A percentile compares a stretch with the other conserved stretches of the same genome.
These are phyloP conservation scores for Drosophila falleni DNA, from an alignment of 2,888 invertebrate genomes.

Conservation along the genomic window DNA sequence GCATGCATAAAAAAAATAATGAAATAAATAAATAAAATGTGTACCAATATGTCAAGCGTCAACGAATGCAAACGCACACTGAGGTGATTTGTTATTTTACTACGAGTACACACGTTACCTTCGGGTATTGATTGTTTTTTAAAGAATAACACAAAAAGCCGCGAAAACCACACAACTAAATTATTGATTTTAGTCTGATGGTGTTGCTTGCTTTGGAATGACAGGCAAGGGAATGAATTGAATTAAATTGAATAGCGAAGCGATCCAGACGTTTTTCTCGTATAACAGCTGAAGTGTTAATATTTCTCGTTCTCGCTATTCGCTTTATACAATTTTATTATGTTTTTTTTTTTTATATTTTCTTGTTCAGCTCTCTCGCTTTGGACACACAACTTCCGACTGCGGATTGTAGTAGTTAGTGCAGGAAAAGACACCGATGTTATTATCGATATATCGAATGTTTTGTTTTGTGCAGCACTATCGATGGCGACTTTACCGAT, in stretches of 20 bases:
- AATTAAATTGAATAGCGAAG: conserved; percentile 27
- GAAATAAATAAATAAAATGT: conserved; percentile 69
- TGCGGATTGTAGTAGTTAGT: conserved; percentile 50
- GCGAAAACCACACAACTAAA: conserved; percentile 78
- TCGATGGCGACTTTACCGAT: neutral
- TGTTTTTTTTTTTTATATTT: conserved; percentile 11
- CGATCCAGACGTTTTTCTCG: conserved; percentile 41
- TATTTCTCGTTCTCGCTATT: conserved; percentile 54
- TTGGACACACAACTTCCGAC: conserved; percentile 58
- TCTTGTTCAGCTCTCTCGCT: conserved; percentile 20
- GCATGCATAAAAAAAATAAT: conserved; percentile 20
- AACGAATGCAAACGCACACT: conserved; percentile 77
- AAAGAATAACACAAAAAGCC: conserved; percentile 78
- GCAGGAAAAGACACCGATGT: neutral
- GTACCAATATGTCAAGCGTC: conserved; percentile 79
- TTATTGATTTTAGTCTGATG: conserved; percentile 72
- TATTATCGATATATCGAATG: neutral
- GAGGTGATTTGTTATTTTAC: conserved; percentile 65
- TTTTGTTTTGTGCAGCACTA: neutral
- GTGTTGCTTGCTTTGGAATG: conserved; percentile 60
- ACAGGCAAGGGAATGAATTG: conserved; percentile 47
- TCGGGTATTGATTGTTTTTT: conserved; percentile 80
- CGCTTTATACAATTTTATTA: conserved; percentile 51
- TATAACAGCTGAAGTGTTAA: conserved; percentile 44
- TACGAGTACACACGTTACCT: conserved; percentile 72